phyloP scores from a whole-genome alignment of 2,113 vertebrate species.

The Pimephales promelas region DNA sequence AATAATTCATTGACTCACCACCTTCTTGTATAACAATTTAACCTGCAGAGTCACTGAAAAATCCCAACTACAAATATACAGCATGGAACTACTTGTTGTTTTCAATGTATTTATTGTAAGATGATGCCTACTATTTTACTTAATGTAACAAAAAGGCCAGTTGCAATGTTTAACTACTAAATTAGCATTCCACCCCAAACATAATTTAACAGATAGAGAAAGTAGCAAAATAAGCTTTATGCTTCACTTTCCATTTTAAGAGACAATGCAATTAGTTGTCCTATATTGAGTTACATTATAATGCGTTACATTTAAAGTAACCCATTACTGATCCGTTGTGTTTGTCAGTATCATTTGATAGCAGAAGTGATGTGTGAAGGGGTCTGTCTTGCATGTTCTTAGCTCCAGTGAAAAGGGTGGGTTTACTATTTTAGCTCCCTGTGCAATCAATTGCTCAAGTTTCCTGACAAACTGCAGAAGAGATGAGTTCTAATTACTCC shows the following conservation, averaged over 20 bases:
- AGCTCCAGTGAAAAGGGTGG: constrained; percentile 10
- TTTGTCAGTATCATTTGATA: constrained; percentile 40
- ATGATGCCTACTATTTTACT: background rate
- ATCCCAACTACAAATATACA: background rate
- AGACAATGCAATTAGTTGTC: background rate
- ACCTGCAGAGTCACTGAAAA: background rate
- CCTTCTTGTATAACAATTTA: too few relatives aligned
- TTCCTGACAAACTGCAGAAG: constrained; percentile 58
- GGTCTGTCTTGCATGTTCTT: background rate
- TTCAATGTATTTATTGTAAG: background rate
- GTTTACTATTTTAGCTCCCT: constrained; percentile 57
- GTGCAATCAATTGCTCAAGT: constrained; percentile 56
- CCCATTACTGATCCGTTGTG: constrained; percentile 21
- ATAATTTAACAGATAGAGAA: background rate
- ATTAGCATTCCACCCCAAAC: background rate
- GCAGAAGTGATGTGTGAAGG: constrained; percentile 13
- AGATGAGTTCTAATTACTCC: constrained; percentile 67
- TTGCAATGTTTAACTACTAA: background rate
- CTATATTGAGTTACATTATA: background rate
- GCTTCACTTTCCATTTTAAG: background rate
- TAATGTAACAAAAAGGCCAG: background rate
- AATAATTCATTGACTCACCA: background rate
- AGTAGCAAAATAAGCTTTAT: background rate
- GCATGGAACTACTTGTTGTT: background rate
- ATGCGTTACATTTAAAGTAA: background rate